Percentiles rank a stretch among this genome's conserved stretches.
Evolutionary conservation across 2,888 invertebrate species (phyloP).

Genomic region (Athalia rosae): DNA sequence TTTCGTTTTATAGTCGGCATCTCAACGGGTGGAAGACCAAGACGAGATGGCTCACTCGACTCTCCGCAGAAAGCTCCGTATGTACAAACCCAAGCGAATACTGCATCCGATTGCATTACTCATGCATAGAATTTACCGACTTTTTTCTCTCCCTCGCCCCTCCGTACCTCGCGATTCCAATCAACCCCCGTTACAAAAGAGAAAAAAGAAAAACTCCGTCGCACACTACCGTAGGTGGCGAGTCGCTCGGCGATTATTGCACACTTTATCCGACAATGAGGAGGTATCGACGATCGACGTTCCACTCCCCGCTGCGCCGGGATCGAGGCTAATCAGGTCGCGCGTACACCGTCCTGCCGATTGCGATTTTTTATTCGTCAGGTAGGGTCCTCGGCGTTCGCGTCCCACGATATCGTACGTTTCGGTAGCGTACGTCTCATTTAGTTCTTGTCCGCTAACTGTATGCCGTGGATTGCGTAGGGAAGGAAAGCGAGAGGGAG

Average conservation of each 20-base stretch:
- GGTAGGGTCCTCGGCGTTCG: no score
- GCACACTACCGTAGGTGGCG: not conserved
- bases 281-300: no score
- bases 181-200: no score
- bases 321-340: not conserved
- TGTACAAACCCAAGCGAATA: not conserved
- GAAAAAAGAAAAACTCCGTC: not conserved
- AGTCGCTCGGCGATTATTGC: not conserved
- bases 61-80: constrained; percentile 44
- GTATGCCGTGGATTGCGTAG: not conserved
- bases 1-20: constrained; percentile 66
- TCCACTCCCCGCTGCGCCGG: no score
- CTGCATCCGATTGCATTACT: constrained; percentile 65
- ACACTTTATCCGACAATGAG: no score
- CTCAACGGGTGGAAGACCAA: constrained; percentile 51
- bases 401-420: no score
- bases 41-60: constrained; percentile 63
- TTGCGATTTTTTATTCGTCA: no score
- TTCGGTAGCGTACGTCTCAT: constrained; percentile 55
- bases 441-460: constrained; percentile 56
- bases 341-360: not conserved
- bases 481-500: not conserved
- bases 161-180: not conserved
- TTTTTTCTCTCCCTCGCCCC: constrained; percentile 23
- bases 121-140: constrained; percentile 61